Percentiles rank a stretch among this genome's conserved stretches.
phyloP scores from a whole-genome alignment of 2,888 invertebrate species.

The Nymphalis polychloros region DNA sequence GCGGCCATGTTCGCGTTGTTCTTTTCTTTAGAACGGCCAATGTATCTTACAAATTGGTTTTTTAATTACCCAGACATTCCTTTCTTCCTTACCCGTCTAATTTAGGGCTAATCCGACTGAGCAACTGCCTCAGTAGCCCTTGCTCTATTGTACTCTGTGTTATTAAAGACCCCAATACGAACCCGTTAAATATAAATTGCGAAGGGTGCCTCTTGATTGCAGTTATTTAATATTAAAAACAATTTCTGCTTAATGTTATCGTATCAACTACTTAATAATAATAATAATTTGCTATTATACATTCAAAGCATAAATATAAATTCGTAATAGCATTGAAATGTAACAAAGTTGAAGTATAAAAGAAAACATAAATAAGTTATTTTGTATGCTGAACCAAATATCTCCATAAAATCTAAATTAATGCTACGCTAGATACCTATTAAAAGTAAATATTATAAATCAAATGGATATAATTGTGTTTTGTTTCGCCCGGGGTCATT shows the following conservation, averaged over 20 bases:
- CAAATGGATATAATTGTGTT: conserved; percentile 66
- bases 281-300: too few species aligned
- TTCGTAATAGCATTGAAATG: too few species aligned
- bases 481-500: conserved; percentile 74
- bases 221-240: conserved; percentile 38
- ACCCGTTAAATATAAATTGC: conserved; percentile 35
- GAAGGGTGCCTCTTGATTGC: conserved; percentile 31
- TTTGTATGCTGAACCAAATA: conserved; percentile 18
- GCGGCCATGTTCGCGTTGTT: conserved; percentile 31
- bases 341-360: not conserved
- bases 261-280: too few species aligned
- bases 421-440: conserved; percentile 41
- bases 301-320: too few species aligned
- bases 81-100: conserved; percentile 59
- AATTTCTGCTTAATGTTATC: not conserved
- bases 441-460: conserved; percentile 51
- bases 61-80: conserved; percentile 64
- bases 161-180: conserved; percentile 44
- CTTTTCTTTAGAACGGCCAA: conserved; percentile 35
- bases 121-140: conserved; percentile 44
- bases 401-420: conserved; percentile 31
- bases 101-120: conserved; percentile 48
- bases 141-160: conserved; percentile 45
- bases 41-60: conserved; percentile 61
- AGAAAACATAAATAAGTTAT: not conserved